Evolutionary conservation across 2,113 vertebrate species (phyloP), one percentile per base, ranked within the genome.

Genomic region (Onychostoma macrolepis): DNA sequence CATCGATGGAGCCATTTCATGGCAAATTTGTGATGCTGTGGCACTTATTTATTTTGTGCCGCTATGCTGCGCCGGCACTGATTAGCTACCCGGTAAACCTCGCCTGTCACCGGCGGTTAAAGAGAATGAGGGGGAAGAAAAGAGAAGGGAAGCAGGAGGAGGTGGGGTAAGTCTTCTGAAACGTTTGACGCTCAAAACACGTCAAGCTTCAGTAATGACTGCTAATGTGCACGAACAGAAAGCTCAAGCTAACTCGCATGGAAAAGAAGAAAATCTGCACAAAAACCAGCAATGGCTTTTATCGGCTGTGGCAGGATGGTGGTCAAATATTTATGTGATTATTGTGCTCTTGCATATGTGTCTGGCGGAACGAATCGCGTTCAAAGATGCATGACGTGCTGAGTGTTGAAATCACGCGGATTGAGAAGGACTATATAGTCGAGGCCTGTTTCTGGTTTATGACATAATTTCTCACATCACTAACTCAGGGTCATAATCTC

Each of bases 1-100:
- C 56, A 63, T 63, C 84, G 87, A 89, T 87, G 80, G 84, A 84
- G 80, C 87, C 83, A 90, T 90, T 90, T 89, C 88, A 90, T 75
- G 76, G 89, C 77, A 89, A 80, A 89, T 88, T 89, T 88, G 87
- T 80, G 85, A 88, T 30, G 50, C 87, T 45, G 28, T 45, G 33
- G 63, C 76, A 45, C 21, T 63, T 86, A 83, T 90, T 84, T 83
- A 87, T 71, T 83, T 83, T 36, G 41, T 72, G 85, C 84, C 21
- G 74, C 67, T 50, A 50, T 74, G 61, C 77, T 58, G 24, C 65
- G 41, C 79, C 12, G 30, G 26, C 63, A 36, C 38, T 76, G 80
- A 74, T 80, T 74, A 30, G 65, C 41, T 48, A 38, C 38, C 83
- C 9, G 30, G 84, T 89, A 88, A 91, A 90, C 88, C 36, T 77